phyloP scores from a whole-genome alignment of 2,888 invertebrate genomes.

The Chloromyia formosa region DNA sequence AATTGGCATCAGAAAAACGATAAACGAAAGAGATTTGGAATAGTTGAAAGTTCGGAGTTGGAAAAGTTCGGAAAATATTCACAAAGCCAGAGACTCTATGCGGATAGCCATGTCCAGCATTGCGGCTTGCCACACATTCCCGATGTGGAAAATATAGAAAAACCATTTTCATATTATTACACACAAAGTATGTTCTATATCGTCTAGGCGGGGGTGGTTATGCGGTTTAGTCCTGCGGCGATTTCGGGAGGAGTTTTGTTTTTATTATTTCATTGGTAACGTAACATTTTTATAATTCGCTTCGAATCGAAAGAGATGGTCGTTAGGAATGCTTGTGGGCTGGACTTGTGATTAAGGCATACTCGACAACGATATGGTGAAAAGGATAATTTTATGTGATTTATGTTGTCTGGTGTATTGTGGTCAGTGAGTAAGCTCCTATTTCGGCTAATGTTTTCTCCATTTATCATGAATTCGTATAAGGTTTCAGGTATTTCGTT shows the following conservation, averaged over 20 bases:
- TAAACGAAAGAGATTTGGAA: too few species aligned
- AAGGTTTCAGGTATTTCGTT: too few species aligned
- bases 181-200: too few species aligned
- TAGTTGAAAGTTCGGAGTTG: neutral
- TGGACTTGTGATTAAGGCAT: neutral
- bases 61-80: neutral
- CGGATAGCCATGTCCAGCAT: conserved; percentile 7
- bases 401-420: conserved; percentile 2
- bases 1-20: too few species aligned
- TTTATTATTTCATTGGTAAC: conserved; percentile 33
- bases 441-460: too few species aligned
- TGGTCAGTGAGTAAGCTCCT: too few species aligned
- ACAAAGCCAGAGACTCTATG: neutral
- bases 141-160: neutral
- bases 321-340: neutral
- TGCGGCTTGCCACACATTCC: conserved; percentile 22
- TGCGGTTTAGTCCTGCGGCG: neutral
- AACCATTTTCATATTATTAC: conserved; percentile 34
- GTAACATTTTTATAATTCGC: conserved; percentile 31
- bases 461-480: too few species aligned
- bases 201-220: too few species aligned
- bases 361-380: neutral
- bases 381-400: conserved; percentile 29
- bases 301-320: neutral
- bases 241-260: conserved; percentile 13